phyloP scores from a whole-genome alignment of 2,888 invertebrate genomes.

The Drosophila sordidula region DNA sequence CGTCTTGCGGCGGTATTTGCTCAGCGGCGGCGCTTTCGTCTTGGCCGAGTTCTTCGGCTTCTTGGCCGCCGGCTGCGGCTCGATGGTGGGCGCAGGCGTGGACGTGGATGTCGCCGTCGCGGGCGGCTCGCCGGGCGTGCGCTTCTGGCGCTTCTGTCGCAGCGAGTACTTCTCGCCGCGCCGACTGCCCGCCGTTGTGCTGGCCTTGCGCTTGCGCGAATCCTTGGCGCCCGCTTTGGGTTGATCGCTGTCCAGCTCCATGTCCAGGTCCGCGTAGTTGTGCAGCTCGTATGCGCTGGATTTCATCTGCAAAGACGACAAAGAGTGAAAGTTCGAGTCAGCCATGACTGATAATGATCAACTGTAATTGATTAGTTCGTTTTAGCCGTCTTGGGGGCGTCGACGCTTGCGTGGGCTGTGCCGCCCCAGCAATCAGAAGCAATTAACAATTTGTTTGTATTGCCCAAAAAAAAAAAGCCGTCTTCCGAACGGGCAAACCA shows the following conservation, averaged over 20 bases:
- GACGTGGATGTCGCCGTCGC: background rate
- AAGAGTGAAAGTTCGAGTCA: conserved; percentile 44
- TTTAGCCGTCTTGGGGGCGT: conserved; percentile 6
- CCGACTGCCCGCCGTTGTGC: conserved; percentile 25
- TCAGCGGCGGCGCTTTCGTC: conserved; percentile 90
- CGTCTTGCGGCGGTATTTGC: conserved; percentile 95
- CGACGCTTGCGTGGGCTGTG: conserved; percentile 49
- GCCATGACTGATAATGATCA: conserved; percentile 3
- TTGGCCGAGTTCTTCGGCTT: conserved; percentile 84
- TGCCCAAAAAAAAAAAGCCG: conserved; percentile 41
- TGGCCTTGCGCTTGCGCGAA: conserved; percentile 57
- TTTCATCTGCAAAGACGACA: conserved; percentile 65
- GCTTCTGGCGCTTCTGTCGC: conserved; percentile 87
- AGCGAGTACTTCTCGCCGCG: conserved; percentile 88
- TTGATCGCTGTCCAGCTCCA: conserved; percentile 45
- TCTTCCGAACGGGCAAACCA: conserved; percentile 39
- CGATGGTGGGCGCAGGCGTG: background rate
- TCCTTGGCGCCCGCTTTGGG: conserved; percentile 37
- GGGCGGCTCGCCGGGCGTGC: conserved; percentile 69
- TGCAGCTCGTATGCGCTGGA: conserved; percentile 75
- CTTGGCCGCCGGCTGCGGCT: conserved; percentile 9
- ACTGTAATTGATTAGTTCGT: conserved; percentile 14
- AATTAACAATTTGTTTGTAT: conserved; percentile 73
- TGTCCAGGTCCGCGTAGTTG: conserved; percentile 69
- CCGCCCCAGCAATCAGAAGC: conserved; percentile 60